Conservation (phyloP, 2,113 vertebrate species). For the Cinclus mexicanus region DNA sequence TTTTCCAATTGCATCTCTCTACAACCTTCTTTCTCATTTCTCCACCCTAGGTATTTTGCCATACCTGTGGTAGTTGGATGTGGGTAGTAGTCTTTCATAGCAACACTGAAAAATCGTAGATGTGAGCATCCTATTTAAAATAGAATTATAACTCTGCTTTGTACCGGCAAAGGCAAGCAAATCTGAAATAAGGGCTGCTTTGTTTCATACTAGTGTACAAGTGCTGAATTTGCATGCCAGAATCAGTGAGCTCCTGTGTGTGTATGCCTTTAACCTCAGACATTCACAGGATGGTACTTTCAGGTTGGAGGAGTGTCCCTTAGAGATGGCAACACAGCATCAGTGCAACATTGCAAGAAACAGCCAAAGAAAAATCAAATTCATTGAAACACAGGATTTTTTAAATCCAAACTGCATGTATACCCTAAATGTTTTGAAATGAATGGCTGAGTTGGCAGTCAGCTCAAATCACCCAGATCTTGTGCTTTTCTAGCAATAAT, state of each 20-base stretch:
- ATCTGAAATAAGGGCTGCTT: neutral
- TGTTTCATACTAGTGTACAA: neutral
- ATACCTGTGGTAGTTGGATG: neutral
- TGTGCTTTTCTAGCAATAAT: slow-evolving; percentile 56
- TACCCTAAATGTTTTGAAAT: neutral
- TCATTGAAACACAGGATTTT: neutral
- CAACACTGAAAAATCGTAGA: neutral
- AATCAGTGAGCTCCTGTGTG: neutral
- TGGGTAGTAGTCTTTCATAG: neutral
- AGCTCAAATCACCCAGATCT: slow-evolving; percentile 15
- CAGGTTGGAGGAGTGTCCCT: neutral
- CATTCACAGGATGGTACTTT: neutral
- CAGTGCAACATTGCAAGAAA: neutral
- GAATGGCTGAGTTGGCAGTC: slow-evolving; percentile 18
- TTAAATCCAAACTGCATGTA: neutral
- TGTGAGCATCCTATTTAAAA: neutral
- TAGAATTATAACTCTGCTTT: neutral
- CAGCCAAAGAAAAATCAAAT: neutral
- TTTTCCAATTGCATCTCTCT: neutral
- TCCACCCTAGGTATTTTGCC: neutral
- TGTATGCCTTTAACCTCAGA: neutral
- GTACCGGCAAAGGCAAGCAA: neutral
- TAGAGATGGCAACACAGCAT: neutral
- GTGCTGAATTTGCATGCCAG: neutral
- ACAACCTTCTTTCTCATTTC: neutral